A percentile compares a stretch with the other conserved stretches of the same genome.
Conservation (phyloP, 2,113 vertebrate genomes). For the Sebastes schlegelii region DNA sequence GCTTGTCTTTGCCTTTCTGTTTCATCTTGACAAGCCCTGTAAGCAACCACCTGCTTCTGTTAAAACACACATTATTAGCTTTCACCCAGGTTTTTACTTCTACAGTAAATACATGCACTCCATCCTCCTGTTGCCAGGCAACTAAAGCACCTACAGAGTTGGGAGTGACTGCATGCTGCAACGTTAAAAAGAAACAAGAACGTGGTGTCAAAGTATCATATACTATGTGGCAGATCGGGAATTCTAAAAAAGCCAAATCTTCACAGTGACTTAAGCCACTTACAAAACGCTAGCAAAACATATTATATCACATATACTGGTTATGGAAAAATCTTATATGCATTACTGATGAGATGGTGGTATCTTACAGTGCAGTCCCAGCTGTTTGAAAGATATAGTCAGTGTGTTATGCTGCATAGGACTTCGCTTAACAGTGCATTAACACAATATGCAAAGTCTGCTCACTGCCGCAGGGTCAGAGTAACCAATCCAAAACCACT, state of each 20-base stretch:
- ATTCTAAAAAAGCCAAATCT: background rate
- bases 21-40: conserved; percentile 51
- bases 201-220: conserved; percentile 33
- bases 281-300: background rate
- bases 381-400: conserved; percentile 34
- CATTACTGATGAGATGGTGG: conserved; percentile 17
- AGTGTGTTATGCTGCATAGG: conserved; percentile 27
- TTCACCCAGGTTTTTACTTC: conserved; percentile 69
- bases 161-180: conserved; percentile 54
- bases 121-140: conserved; percentile 80
- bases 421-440: conserved; percentile 47
- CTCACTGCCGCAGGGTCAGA: conserved; percentile 53
- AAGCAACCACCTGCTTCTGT: conserved; percentile 39
- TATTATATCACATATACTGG: background rate
- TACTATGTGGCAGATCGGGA: background rate
- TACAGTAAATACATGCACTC: conserved; percentile 66
- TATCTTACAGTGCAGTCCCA: conserved; percentile 15
- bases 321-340: background rate
- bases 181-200: conserved; percentile 62
- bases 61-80: conserved; percentile 66
- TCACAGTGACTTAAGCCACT: background rate
- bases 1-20: conserved; percentile 29
- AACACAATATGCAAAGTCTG: conserved; percentile 61
- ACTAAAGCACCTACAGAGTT: conserved; percentile 77
- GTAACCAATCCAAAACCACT: conserved; percentile 69